These are phyloP conservation scores for Karalla daura DNA, from an alignment of 2,797 vertebrate species.

Conservation along the genomic window DNA sequence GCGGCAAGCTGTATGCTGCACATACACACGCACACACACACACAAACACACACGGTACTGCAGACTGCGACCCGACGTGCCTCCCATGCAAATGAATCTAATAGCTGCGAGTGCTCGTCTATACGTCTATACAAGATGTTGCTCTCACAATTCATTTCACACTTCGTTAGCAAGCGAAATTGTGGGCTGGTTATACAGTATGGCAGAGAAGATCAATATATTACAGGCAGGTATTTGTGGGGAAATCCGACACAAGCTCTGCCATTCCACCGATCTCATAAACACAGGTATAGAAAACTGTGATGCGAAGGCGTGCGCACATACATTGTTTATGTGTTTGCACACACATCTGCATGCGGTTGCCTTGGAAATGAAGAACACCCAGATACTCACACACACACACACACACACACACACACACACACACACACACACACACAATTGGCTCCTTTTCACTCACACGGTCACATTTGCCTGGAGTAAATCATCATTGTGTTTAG, in stretches of 20 bases:
- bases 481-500: constrained; percentile 65
- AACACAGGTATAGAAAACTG: constrained; percentile 44
- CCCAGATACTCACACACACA: constrained; percentile 1
- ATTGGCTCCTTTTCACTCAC: constrained; percentile 19
- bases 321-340: constrained; percentile 1
- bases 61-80: constrained; percentile 45
- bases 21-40: too few relatives aligned
- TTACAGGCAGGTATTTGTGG: constrained; percentile 59
- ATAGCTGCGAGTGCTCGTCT: constrained; percentile 48
- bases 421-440: too few relatives aligned
- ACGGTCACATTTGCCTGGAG: constrained; percentile 61
- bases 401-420: neutral
- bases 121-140: constrained; percentile 59
- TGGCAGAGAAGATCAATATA: constrained; percentile 59
- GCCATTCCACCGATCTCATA: constrained; percentile 44
- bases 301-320: constrained; percentile 1
- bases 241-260: constrained; percentile 28
- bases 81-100: constrained; percentile 60
- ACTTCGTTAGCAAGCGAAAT: constrained; percentile 71
- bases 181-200: constrained; percentile 58
- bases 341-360: constrained; percentile 14
- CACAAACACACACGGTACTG: constrained; percentile 20
- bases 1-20: constrained; percentile 17
- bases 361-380: constrained; percentile 34
- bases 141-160: constrained; percentile 76